A percentile compares a stretch with the other conserved stretches of the same genome.
These are phyloP conservation scores for Trachelipus rathkii DNA, from an alignment of 1,140 invertebrate species.

Conservation along the genomic window DNA sequence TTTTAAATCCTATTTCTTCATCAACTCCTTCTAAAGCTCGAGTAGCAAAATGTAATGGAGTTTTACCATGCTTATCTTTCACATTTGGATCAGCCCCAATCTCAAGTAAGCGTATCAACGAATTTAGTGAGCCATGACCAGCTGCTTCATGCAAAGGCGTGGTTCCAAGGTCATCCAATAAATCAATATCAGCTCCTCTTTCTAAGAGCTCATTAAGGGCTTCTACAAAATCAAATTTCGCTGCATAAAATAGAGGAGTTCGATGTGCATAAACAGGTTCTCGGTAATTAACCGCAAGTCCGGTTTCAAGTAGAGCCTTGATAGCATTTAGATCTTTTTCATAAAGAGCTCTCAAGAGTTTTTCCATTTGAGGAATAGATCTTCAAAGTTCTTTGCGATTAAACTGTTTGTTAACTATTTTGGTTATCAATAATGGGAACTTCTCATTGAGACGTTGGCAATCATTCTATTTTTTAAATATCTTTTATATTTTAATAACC, in stretches of 20 bases:
- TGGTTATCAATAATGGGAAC: no score
- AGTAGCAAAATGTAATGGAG: slow-evolving; percentile 56
- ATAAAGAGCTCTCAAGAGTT: slow-evolving; percentile 28
- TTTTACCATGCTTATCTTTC: slow-evolving; percentile 65
- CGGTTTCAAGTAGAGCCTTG: slow-evolving; percentile 4
- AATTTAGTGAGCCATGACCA: slow-evolving; percentile 68
- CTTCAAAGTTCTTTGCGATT: no score
- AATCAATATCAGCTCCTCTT: slow-evolving; percentile 69
- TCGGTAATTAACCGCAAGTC: slow-evolving; percentile 30
- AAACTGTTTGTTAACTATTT: no score
- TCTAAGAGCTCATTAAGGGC: slow-evolving; percentile 65
- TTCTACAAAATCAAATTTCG: slow-evolving; percentile 63
- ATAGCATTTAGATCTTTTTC: slow-evolving; percentile 25
- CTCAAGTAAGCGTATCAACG: slow-evolving; percentile 62
- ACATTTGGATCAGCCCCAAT: slow-evolving; percentile 64
- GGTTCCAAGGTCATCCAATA: no score
- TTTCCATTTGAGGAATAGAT: slow-evolving; percentile 3
- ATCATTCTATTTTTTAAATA: no score
- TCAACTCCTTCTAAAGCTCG: slow-evolving; percentile 25
- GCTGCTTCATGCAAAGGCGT: no score
- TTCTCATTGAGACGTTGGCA: no score
- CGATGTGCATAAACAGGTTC: slow-evolving; percentile 33
- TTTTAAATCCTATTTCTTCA: slow-evolving; percentile 9
- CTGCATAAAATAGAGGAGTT: slow-evolving; percentile 78
- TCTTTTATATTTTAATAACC: no score